A percentile compares a stretch with the other conserved stretches of the same genome.
These are phyloP conservation scores for Archilochus colubris DNA, from an alignment of 2,113 vertebrate genomes.

Conservation along the genomic window DNA sequence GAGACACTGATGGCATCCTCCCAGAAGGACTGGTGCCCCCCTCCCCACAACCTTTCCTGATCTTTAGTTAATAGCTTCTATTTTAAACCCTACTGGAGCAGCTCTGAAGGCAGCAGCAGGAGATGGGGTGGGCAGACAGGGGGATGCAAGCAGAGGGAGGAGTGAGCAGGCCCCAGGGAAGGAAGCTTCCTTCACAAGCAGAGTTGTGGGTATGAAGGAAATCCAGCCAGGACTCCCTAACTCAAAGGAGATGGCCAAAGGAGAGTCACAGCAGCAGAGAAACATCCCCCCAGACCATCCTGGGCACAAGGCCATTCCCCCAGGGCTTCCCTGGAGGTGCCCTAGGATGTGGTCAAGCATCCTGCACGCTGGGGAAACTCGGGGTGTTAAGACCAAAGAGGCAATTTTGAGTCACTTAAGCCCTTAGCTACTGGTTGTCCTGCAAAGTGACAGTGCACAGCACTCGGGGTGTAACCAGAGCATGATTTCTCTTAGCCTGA, in stretches of 20 bases:
- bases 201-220: background rate
- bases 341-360: background rate
- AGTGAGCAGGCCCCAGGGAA: background rate
- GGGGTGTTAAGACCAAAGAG: background rate
- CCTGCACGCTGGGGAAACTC: background rate
- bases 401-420: background rate
- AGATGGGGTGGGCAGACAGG: background rate
- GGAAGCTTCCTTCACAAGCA: rapidly evolving
- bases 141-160: background rate
- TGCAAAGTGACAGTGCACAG: background rate
- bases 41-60: background rate
- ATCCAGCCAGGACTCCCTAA: background rate
- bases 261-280: background rate
- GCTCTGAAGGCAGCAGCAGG: rapidly evolving
- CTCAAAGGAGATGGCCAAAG: background rate
- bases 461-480: background rate
- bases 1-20: background rate
- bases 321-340: background rate
- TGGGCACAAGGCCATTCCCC: background rate
- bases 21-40: background rate
- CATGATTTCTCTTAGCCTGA: background rate
- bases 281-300: background rate
- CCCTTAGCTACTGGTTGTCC: background rate
- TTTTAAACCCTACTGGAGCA: background rate
- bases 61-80: background rate